Evolutionary conservation across 2,888 invertebrate species (phyloP), one percentile per base, ranked within the genome.

Genomic region (Macaria liturata): DNA sequence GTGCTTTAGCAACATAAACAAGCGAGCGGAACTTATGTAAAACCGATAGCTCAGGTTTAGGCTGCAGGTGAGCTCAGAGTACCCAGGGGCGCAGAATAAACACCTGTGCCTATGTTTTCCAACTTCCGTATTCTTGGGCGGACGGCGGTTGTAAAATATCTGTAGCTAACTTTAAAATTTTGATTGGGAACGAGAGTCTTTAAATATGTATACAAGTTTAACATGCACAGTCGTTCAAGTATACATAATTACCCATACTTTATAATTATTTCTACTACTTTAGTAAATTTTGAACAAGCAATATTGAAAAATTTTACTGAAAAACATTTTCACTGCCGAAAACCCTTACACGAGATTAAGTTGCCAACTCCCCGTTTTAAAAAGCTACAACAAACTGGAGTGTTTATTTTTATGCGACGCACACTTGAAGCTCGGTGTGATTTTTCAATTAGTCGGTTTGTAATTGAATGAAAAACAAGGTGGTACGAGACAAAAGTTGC

Each of bases 381-480:
- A 42, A 32, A 50, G 4, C n/a, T 8, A 37, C 43, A 5, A 44
- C 6, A 7, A 3, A 46, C 9, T 30, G 7, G 43, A 32, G 9
- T 43, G 49, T 50, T 47, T 43, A 48, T 55, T 55, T 59, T 57
- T 9, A 47, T 53, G 47, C 64, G 51, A 49, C 57, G 66, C 65
- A 65, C 68, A 52, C 64, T 71, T 67, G 62, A 65, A 65, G 61
- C 64, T 49, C 69, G 67, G 58, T 58, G 65, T 66, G 72, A 75
- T 79, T 74, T 77, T 77, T 78, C 78, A 81, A 80, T 83, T 78
- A 80, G 74, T 70, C 70, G 69, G 72, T 64, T 68, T 69, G 76
- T 79, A 80, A 82, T 82, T 78, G 80, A 83, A 80, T 80, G 71
- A 77, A 81, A 79, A 82, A 78, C 76, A 80, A 76, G 74, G 70